Percentiles rank a stretch among this genome's conserved stretches.
phyloP scores from a whole-genome alignment of 2,888 invertebrate genomes.

The Cosmorhoe ocellata region DNA sequence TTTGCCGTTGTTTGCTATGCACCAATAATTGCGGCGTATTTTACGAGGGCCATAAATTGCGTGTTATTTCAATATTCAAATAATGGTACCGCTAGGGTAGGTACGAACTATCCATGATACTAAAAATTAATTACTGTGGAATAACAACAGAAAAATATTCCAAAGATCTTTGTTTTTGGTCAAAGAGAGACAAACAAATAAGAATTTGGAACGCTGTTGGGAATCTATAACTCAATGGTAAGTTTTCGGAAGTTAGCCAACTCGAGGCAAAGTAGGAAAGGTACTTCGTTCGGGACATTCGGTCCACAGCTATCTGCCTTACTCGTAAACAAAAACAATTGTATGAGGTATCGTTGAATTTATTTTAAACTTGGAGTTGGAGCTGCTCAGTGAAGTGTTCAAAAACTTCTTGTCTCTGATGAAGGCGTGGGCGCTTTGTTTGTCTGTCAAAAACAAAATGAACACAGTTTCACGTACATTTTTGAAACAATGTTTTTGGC shows the following conservation, averaged over 20 bases:
- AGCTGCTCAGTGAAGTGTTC: background rate
- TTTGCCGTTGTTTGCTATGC: slow-evolving; percentile 3
- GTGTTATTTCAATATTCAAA: slow-evolving; percentile 3
- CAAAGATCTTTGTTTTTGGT: slow-evolving; percentile 72
- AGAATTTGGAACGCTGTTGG: slow-evolving; percentile 75
- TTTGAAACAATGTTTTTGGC: no score
- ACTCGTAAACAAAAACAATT: slow-evolving; percentile 73
- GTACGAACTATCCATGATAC: no score
- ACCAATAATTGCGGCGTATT: slow-evolving; percentile 3
- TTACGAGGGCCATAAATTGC: slow-evolving; percentile 1
- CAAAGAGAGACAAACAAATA: slow-evolving; percentile 76
- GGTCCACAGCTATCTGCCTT: slow-evolving; percentile 58
- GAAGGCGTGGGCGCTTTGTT: no score
- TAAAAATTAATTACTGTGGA: background rate
- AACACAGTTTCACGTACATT: no score
- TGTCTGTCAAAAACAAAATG: no score
- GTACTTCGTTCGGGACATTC: slow-evolving; percentile 2
- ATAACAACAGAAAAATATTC: slow-evolving; percentile 41
- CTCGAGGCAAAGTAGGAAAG: slow-evolving; percentile 56
- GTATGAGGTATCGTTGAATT: slow-evolving; percentile 9
- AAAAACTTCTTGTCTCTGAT: background rate
- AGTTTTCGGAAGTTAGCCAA: slow-evolving; percentile 71
- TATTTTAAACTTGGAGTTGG: slow-evolving; percentile 1
- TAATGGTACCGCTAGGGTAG: no score
- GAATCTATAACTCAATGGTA: slow-evolving; percentile 81